These are phyloP conservation scores for Magallana ariakensis DNA, from an alignment of 1,140 invertebrate genomes.

Conservation along the genomic window DNA sequence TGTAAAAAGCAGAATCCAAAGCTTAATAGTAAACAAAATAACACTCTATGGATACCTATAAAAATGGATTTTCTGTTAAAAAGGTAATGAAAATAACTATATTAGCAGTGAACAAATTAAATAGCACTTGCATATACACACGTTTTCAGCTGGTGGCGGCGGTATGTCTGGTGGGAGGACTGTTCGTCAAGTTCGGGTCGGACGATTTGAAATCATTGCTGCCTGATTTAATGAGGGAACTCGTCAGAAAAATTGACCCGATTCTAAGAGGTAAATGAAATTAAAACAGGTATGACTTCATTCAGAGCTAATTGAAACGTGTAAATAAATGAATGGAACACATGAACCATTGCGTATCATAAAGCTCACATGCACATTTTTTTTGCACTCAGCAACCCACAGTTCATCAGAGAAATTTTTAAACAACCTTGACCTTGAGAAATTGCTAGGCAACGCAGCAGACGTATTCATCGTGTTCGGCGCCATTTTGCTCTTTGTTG, in stretches of 20 bases:
- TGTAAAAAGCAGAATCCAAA: no score
- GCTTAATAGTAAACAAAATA: no score
- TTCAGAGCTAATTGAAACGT: no score
- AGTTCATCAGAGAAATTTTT: constrained; percentile 24
- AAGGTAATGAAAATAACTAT: no score
- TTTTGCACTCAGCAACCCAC: not conserved
- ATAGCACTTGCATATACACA: no score
- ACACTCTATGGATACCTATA: no score
- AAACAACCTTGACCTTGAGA: constrained; percentile 32
- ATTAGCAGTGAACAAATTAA: no score
- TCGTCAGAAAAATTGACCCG: constrained; percentile 2
- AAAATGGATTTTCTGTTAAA: no score
- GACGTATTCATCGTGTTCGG: constrained; percentile 35
- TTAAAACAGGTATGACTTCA: not conserved
- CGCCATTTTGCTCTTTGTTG: constrained; percentile 22
- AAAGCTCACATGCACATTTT: not conserved
- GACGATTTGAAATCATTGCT: constrained; percentile 15
- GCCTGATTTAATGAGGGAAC: constrained; percentile 22
- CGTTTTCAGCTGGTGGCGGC: not conserved
- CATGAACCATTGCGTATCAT: no score
- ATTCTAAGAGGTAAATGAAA: constrained; percentile 5
- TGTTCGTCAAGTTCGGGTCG: constrained; percentile 27
- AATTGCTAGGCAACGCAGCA: constrained; percentile 15
- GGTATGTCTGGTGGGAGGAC: constrained; percentile 21
- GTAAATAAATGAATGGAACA: no score